Percentiles rank a stretch among this genome's conserved stretches.
Conservation (phyloP, 2,797 vertebrate species). For the Sebastes kiyomatsui region DNA sequence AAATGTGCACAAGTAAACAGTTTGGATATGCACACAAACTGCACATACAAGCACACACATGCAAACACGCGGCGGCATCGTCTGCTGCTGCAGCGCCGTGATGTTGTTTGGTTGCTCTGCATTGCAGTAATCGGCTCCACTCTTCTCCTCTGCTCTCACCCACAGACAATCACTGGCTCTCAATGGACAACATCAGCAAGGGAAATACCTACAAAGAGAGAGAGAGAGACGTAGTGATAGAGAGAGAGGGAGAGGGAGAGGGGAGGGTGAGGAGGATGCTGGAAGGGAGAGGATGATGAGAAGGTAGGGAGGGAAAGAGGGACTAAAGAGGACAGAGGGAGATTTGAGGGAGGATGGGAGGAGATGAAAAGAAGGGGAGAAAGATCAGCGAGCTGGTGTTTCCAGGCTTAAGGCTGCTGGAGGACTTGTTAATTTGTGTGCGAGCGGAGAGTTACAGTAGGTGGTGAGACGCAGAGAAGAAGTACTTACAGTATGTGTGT, state of each 20-base stretch:
- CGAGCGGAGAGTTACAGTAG: conserved; percentile 35
- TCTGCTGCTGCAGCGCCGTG: conserved; percentile 45
- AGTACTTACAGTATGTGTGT: conserved; percentile 23
- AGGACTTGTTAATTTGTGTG: conserved; percentile 65
- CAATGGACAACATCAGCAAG: conserved; percentile 73
- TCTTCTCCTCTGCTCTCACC: conserved; percentile 67
- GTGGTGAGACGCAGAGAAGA: conserved; percentile 2
- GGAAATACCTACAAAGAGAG: conserved; percentile 66
- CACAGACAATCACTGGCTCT: conserved; percentile 74
- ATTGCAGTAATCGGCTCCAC: conserved; percentile 77
- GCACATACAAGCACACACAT: conserved; percentile 42
- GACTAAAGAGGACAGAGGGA: conserved; percentile 61
- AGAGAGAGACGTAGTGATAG: conserved; percentile 6
- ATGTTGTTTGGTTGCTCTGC: conserved; percentile 74
- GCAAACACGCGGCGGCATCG: conserved; percentile 21
- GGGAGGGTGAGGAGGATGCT: conserved; percentile 20
- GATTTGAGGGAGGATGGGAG: conserved; percentile 68
- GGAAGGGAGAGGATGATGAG: conserved; percentile 49
- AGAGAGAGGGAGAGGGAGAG: not conserved
- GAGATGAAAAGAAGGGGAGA: conserved; percentile 66
- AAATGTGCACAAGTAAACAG: conserved; percentile 32
- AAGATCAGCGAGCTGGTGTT: conserved; percentile 72
- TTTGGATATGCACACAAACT: conserved; percentile 63
- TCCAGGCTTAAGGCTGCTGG: conserved; percentile 68
- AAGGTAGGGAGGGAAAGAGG: conserved; percentile 51